Base-by-base conservation (phyloP, 2,797 vertebrate species). In the Crax fasciolata region DNA sequence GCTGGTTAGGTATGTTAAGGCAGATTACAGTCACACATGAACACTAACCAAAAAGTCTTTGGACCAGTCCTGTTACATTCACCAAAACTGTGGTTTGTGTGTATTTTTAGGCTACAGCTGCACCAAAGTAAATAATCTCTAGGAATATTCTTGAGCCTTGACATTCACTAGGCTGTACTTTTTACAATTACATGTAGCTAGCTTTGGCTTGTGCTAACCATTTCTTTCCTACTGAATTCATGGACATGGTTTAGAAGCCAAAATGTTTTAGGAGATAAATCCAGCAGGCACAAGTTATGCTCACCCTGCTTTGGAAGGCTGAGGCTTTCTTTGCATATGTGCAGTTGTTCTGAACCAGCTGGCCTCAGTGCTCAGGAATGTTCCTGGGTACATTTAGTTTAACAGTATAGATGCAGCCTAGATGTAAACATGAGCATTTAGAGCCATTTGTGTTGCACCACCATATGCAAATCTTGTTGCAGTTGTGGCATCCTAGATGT, bases 341-440 rank as follows among this genome's bases (percentile, higher is more conserved):
- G 15, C 32, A 54, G 54, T 86, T 78, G 21, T 30, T 80, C 11
- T 0, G 0, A 62, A 48, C 52, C 20, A 8, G 20, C 58, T 71
- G 20, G n/a, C 66, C 9, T 84, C 38, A 67, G 72, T 52, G 68
- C 85, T 88, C 73, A 84, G 49, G 70, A 91, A 81, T 77, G 46
- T 70, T 86, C 46, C 44, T 58, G 43, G 38, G 16, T 52, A 19
- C 28, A 39, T 78, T 94, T 81, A 72, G 61, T 92, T 84, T 24
- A 73, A n/a, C 25, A 59, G 27, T 79, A 73, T 4, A 89, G 66
- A 76, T 89, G 39, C 30, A 90, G 46, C 46, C 86, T 86, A 61
- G 80, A 95, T 87, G 84, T 87, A 43, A 43, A 43, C 41, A 43
- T 15, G 15, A 43, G 41, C 41, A 43, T 43, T 12, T 43, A 15